Percentiles rank a stretch among this genome's conserved stretches.
These are phyloP conservation scores for Serranus cabrilla DNA, from an alignment of 2,797 vertebrate species.

Conservation along the genomic window DNA sequence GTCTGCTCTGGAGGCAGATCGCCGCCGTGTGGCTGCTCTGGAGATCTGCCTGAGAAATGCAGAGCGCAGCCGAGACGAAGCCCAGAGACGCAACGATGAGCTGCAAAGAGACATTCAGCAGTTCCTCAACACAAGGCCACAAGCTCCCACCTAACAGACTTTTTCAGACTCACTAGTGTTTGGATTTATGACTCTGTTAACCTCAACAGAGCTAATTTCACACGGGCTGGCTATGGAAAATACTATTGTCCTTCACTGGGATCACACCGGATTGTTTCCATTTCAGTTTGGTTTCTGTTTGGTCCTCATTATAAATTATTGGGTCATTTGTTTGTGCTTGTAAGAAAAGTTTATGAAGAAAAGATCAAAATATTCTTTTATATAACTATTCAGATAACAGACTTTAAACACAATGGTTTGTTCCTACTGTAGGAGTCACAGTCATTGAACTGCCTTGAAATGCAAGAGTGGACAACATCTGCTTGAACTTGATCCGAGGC, in stretches of 20 bases:
- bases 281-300: constrained; percentile 29
- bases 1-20: constrained; percentile 88
- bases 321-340: constrained; percentile 28
- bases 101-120: constrained; percentile 89
- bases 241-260: not conserved
- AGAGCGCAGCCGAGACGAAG: constrained; percentile 83
- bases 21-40: constrained; percentile 81
- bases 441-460: constrained; percentile 2
- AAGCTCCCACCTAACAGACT: constrained; percentile 54
- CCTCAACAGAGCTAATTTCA: constrained; percentile 11
- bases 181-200: constrained; percentile 18
- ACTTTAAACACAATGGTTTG: constrained; percentile 5
- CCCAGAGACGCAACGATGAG: constrained; percentile 85
- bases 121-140: constrained; percentile 66
- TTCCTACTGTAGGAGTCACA: not conserved
- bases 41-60: constrained; percentile 84
- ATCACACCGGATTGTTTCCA: constrained; percentile 10
- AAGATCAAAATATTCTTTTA: constrained; percentile 5
- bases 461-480: not conserved
- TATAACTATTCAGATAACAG: constrained; percentile 20
- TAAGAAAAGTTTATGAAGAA: constrained; percentile 7
- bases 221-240: constrained; percentile 20
- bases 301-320: constrained; percentile 36
- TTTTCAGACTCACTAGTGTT: not conserved
- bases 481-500: not conserved